Evolutionary conservation across 2,888 invertebrate genomes (phyloP).

Genomic region (Pyrgus malvae): DNA sequence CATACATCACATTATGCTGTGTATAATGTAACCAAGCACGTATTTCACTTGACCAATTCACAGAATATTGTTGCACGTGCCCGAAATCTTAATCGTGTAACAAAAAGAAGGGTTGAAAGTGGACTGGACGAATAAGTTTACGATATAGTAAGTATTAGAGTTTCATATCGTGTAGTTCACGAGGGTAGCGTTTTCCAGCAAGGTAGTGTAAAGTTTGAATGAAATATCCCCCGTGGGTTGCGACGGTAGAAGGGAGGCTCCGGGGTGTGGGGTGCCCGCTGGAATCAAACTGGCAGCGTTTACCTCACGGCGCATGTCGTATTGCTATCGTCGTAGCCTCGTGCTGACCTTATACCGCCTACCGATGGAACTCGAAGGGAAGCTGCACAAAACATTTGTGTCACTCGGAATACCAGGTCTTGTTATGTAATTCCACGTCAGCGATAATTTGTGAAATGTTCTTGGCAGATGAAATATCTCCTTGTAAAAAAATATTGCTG

Average conservation of each 20-base stretch:
- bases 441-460: too few relatives aligned
- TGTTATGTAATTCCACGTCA: too few relatives aligned
- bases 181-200: conserved; percentile 12
- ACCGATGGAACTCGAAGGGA: conserved; percentile 10
- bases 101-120: conserved; percentile 5
- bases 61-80: too few relatives aligned
- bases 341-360: conserved; percentile 15
- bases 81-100: too few relatives aligned
- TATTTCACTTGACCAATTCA: too few relatives aligned
- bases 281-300: conserved; percentile 10
- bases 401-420: not conserved
- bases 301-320: conserved; percentile 10
- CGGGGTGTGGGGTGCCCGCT: conserved; percentile 5
- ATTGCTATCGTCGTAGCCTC: conserved; percentile 10
- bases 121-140: conserved; percentile 9
- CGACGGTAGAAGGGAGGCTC: conserved; percentile 19
- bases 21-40: too few relatives aligned
- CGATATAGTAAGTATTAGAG: not conserved
- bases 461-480: too few relatives aligned
- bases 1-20: too few relatives aligned
- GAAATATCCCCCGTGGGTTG: conserved; percentile 22
- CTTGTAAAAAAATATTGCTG: too few relatives aligned
- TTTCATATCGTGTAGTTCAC: not conserved
- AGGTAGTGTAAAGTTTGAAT: conserved; percentile 24
- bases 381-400: not conserved